phyloP scores from a whole-genome alignment of 2,888 invertebrate species.

The Brachyopa scutellaris region DNA sequence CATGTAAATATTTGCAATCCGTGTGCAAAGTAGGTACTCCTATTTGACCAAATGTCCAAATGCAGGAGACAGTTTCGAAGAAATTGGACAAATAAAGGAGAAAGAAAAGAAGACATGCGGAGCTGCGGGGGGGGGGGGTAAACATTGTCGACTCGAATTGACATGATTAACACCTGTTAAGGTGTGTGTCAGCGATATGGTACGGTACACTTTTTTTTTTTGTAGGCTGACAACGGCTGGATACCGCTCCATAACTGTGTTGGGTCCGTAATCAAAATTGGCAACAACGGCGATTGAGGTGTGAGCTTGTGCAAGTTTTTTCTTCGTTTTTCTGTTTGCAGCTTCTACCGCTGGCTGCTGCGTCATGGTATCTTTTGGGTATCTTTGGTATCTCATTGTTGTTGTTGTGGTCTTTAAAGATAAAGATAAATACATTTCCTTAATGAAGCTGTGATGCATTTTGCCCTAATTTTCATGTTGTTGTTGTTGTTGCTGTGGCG shows the following conservation, averaged over 20 bases:
- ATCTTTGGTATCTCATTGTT: constrained; percentile 12
- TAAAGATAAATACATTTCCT: constrained; percentile 48
- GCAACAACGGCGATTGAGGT: constrained; percentile 26
- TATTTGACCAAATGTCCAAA: constrained; percentile 60
- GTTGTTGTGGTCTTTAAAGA: constrained; percentile 9
- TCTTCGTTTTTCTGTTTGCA: background rate
- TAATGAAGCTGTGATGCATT: constrained; percentile 61
- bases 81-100: constrained; percentile 60
- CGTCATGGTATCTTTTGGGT: constrained; percentile 17
- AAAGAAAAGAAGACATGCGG: constrained; percentile 39
- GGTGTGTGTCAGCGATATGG: constrained; percentile 10
- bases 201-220: background rate
- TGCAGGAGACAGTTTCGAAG: constrained; percentile 49
- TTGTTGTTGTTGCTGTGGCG: constrained; percentile 8
- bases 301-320: constrained; percentile 14
- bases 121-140: background rate
- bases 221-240: background rate
- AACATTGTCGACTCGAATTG: constrained; percentile 18
- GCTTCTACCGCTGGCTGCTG: background rate
- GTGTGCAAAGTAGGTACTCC: too few relatives aligned
- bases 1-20: constrained; percentile 61
- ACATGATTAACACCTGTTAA: constrained; percentile 68
- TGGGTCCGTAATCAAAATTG: constrained; percentile 36
- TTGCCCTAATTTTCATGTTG: constrained; percentile 46
- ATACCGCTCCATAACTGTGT: constrained; percentile 17